Evolutionary conservation across 53 echinoderm and acorn worm genomes (phyloP), one percentile per base, ranked within the genome.

Genomic region (Echinometra lucunter): DNA sequence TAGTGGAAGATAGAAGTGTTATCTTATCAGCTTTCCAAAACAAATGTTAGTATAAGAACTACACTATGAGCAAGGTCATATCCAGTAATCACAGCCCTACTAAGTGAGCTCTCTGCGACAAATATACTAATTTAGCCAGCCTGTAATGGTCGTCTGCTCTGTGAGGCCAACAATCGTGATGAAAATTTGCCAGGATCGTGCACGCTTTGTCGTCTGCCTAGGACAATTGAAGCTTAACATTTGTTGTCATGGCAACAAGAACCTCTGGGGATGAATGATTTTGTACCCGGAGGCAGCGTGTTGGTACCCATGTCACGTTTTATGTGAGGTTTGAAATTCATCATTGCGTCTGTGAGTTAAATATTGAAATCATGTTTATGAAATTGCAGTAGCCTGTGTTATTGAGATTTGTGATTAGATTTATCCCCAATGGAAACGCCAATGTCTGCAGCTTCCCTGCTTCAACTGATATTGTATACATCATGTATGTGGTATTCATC

Each of bases 61-160:
- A 25, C 21, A n/a, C 23, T 30, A 2, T 8, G 10, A n/a, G 28
- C 40, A 81, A 85, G 44, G 44, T 17, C n/a, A 85, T 28, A 12
- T 85, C 28, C 45, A 23, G 40, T 4, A 49, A 15, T 85, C 44
- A 16, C 49, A 15, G 18, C 85, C 30, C n/a, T 3, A 45, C 85
- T 27, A 44, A 44, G 21, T 81, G 44, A 81, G 44, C 23, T 8
- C 21, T 81, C 44, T 81, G 81, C 81, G 17, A 28, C 45, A 85
- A 85, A 49, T 49, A 81, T 19, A 53, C 85, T 53, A 85, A 85
- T 47, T 85, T 85, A 85, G 49, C 49, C 53, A 27, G 53, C 45
- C 49, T 85, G 47, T 85, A 85, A 85, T 49, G 49, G 30, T 6
- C 8, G 78, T 78, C 78, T 78, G 28, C 53, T 1, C 49, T 30